Percentiles rank a stretch among this genome's conserved stretches.
phyloP scores from a whole-genome alignment of 2,797 vertebrate genomes.

The Pangasius krempfi region DNA sequence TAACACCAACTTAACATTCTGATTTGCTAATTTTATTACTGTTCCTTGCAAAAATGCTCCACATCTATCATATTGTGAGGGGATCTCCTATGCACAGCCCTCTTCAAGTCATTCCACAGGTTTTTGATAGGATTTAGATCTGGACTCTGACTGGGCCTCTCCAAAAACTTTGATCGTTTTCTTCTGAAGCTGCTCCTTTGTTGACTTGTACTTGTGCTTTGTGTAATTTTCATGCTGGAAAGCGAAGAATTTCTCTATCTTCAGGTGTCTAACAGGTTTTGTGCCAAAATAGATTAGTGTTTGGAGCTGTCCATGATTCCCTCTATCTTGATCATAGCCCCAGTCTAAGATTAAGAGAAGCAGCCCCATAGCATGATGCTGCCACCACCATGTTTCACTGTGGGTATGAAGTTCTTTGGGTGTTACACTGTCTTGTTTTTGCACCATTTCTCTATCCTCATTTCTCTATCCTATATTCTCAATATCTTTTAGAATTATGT shows the following conservation, averaged over 20 bases:
- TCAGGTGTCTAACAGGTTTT: neutral
- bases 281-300: neutral
- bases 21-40: neutral
- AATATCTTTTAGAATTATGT: neutral
- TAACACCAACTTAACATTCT: neutral
- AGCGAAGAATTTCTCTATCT: neutral
- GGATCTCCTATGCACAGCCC: neutral
- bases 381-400: neutral
- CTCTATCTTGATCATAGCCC: neutral
- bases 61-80: neutral
- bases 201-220: neutral
- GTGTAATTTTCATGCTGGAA: neutral
- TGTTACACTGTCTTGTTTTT: neutral
- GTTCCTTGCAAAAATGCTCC: neutral
- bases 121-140: neutral
- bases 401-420: neutral
- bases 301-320: neutral
- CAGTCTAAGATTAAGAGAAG: neutral
- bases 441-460: too few species aligned
- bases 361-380: neutral
- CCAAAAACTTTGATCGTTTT: neutral
- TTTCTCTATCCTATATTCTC: too few species aligned
- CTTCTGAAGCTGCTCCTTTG: neutral
- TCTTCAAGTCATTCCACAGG: neutral
- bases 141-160: too few species aligned